Evolutionary conservation across 2,797 vertebrate species (phyloP).

Genomic region (Pseudocheirus occidentalis): DNA sequence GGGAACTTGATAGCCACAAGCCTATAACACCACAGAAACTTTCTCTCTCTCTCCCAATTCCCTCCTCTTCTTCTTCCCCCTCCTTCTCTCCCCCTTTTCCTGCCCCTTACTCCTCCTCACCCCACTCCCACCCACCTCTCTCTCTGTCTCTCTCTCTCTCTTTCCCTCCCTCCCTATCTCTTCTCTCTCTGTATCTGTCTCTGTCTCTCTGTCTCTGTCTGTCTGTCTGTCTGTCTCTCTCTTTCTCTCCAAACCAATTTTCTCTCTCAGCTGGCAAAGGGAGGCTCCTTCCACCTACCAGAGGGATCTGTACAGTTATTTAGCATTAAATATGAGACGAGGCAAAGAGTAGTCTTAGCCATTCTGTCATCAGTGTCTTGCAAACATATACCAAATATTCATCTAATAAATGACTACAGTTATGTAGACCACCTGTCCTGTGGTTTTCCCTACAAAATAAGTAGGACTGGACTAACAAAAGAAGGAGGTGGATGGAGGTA

Average conservation of each 20-base stretch:
- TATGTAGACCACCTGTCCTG: not conserved
- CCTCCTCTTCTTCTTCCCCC: rapidly evolving
- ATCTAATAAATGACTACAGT: not conserved
- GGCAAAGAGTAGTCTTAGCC: not conserved
- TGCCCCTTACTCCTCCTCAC: rapidly evolving
- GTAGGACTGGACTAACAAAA: too few relatives aligned
- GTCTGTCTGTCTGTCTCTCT: too few relatives aligned
- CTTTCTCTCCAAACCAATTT: not conserved
- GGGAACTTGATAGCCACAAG: not conserved
- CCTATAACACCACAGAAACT: not conserved
- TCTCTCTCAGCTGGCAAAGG: not conserved
- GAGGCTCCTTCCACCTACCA: not conserved
- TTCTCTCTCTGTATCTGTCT: too few relatives aligned
- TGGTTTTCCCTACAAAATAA: not conserved
- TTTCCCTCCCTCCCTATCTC: too few relatives aligned
- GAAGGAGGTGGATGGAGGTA: not conserved
- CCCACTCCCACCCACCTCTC: not conserved
- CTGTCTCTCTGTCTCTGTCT: too few relatives aligned
- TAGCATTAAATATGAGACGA: too few relatives aligned
- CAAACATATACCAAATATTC: not conserved
- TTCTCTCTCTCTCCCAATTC: not conserved
- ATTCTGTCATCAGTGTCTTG: not conserved
- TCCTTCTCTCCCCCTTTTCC: rapidly evolving
- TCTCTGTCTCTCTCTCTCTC: too few relatives aligned
- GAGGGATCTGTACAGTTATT: not conserved